Conservation (phyloP, 2,113 vertebrate genomes). For the Ariopsis seemanni region DNA sequence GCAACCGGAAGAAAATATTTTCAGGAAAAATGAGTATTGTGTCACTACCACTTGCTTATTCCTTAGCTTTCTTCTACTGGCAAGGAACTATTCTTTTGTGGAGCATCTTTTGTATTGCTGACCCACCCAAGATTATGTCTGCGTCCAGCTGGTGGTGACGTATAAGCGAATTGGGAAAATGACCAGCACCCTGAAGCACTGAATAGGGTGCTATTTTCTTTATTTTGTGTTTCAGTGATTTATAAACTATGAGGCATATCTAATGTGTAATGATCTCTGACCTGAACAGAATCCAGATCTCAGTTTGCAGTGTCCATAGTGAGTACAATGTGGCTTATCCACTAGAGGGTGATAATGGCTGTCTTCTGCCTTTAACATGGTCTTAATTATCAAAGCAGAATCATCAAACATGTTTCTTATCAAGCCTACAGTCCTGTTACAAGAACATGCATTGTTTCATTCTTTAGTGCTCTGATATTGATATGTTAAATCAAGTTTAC, state of each 20-base stretch:
- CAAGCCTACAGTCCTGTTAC: slow-evolving; percentile 43
- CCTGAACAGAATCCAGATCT: neutral
- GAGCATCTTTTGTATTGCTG: neutral
- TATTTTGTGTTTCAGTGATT: slow-evolving; percentile 4
- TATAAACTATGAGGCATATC: neutral
- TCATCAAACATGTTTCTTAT: slow-evolving; percentile 34
- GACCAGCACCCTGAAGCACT: neutral
- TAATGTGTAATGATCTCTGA: neutral
- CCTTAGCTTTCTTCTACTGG: too few species aligned
- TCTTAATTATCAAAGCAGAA: slow-evolving; percentile 25
- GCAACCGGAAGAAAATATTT: neutral
- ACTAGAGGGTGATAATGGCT: slow-evolving; percentile 51
- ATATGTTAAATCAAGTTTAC: slow-evolving; percentile 21
- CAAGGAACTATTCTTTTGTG: neutral
- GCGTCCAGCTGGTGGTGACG: neutral
- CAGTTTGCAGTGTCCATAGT: neutral
- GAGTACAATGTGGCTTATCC: slow-evolving; percentile 13
- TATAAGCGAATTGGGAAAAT: neutral
- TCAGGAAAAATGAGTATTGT: neutral
- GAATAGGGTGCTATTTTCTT: neutral
- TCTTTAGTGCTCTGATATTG: slow-evolving; percentile 18
- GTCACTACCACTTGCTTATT: neutral
- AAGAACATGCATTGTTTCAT: slow-evolving; percentile 38
- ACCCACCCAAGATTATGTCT: slow-evolving; percentile 6
- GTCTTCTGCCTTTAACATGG: slow-evolving; percentile 8